Evolutionary conservation across 1,140 invertebrate species (phyloP), one percentile per base, ranked within the genome.

Genomic region (Drosophila virilis): DNA sequence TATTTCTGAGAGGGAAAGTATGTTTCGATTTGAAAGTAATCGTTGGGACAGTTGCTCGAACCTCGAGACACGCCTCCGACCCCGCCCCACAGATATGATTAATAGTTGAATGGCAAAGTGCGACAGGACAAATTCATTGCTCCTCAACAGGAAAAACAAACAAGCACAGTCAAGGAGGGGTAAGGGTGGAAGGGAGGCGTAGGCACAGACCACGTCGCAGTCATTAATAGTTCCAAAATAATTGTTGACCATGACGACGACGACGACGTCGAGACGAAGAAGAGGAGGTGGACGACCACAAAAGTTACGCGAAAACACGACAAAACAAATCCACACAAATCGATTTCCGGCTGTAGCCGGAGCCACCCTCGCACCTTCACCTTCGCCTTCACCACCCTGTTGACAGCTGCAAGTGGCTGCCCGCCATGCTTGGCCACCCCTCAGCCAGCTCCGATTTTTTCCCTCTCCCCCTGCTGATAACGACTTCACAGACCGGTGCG

Each of bases 301-400:
- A 72, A 80, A 85, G 71, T 78, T 84, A 67, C 64, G 73, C 66
- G 48, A 65, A 58, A 76, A 72, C 61, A 74, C 75, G 78, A 81
- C 84, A 83, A 65, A 88, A 89, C 83, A 88, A 88, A 88, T 88
- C 84, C 77, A 78, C 46, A 89, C 84, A 89, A 89, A 89, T 89
- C 84, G 84, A 89, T 89, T 89, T 89, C 84, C 84, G 66, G 43
- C 59, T 32, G 42, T 57, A 35, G 72, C 77, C 70, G 42, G 57
- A 72, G 62, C 50, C 64, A 80, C 60, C 71, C 62, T 59, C 38
- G 45, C 61, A 61, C 54, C 58, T 57, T 58, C 37, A 6, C 73
- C 22, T 22, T 5, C 61, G 57, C 54, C 58, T 57, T 52, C 37
- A 5, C 73, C 83, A 72, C 70, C 67, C 66, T 73, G 77, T 75